Conservation (phyloP, 2,888 invertebrate genomes). For the Trachelus troglodyta region DNA sequence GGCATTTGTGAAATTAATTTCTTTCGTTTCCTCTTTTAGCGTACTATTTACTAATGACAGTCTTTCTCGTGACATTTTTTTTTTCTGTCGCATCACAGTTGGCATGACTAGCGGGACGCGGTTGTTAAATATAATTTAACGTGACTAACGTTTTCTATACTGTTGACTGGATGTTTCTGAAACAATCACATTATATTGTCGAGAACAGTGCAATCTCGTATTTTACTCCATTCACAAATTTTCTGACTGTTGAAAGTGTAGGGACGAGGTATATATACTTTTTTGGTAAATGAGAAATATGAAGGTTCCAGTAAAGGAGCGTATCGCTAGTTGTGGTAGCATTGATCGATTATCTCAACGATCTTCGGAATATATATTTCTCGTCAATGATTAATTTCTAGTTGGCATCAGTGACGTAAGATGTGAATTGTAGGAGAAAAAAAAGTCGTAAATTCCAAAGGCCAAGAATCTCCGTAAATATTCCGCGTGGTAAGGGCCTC, state of each 20-base stretch:
- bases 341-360: background rate
- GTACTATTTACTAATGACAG: background rate
- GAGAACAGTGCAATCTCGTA: background rate
- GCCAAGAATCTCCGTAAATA: background rate
- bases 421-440: background rate
- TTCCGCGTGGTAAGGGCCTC: background rate
- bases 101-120: background rate
- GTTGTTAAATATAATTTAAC: background rate
- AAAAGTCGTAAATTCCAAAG: background rate
- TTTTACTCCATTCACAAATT: background rate
- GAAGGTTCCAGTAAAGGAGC: background rate
- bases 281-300: background rate
- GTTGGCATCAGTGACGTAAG: background rate
- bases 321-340: background rate
- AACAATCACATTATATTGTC: background rate
- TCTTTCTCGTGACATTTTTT: background rate
- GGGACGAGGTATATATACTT: background rate
- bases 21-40: background rate
- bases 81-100: background rate
- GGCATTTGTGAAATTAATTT: background rate
- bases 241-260: background rate
- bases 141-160: background rate
- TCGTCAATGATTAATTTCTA: background rate
- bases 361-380: background rate
- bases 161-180: background rate